Evolutionary conservation across 2,797 vertebrate genomes (phyloP).

Genomic region (Propithecus perrieri): DNA sequence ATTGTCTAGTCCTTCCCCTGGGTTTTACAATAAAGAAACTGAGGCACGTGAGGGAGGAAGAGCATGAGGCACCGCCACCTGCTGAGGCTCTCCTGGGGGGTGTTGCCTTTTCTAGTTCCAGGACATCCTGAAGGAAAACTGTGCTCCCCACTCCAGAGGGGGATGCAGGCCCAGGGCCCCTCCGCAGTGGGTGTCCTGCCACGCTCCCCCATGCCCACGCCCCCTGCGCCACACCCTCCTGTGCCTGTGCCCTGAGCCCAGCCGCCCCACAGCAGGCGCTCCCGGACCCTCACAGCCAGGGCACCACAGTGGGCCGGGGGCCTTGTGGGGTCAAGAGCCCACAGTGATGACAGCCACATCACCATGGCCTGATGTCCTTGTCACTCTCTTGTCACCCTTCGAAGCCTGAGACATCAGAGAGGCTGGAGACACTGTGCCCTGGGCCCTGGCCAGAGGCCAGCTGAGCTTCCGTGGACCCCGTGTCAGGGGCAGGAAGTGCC

Average conservation of each 20-base stretch:
- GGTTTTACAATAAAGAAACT: background rate
- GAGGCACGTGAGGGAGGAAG: background rate
- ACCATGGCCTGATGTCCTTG: background rate
- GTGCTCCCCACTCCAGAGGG: fast-evolving
- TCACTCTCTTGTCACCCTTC: background rate
- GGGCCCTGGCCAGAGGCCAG: conserved; percentile 29
- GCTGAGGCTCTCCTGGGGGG: background rate
- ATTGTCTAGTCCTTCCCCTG: fast-evolving
- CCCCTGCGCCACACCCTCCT: background rate
- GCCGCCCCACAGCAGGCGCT: fast-evolving
- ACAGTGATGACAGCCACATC: background rate
- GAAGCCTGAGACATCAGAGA: background rate
- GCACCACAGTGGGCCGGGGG: background rate
- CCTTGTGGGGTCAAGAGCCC: background rate
- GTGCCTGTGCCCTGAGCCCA: background rate
- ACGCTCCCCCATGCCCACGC: background rate
- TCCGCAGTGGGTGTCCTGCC: fast-evolving
- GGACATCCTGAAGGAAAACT: fast-evolving
- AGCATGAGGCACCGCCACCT: background rate
- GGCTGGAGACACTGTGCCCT: fast-evolving
- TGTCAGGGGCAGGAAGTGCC: background rate
- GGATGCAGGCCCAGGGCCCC: background rate
- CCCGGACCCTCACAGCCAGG: fast-evolving
- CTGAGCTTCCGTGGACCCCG: background rate
- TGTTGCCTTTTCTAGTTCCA: background rate